A percentile compares a stretch with the other conserved stretches of the same genome.
Evolutionary conservation across 2,797 vertebrate species (phyloP).

Genomic region (Pygocentrus nattereri): DNA sequence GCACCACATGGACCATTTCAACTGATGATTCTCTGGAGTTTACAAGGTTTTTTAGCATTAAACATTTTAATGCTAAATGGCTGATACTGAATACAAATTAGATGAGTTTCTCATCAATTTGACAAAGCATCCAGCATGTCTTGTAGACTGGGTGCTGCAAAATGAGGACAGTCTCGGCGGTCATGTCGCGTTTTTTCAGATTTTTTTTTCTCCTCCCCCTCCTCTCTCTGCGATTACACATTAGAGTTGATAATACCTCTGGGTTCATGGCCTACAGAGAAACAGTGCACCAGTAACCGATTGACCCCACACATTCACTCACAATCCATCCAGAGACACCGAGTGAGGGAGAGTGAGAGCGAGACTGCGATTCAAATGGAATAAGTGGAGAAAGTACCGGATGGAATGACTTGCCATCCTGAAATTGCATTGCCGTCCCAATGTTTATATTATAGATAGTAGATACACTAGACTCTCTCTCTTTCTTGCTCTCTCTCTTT

Average conservation of each 20-base stretch:
- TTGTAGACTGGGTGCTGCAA: not conserved
- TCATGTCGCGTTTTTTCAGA: not conserved
- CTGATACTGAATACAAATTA: not conserved
- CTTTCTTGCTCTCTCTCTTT: not conserved
- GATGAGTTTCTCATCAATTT: not conserved
- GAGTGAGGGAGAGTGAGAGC: not conserved
- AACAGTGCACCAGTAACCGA: slow-evolving; percentile 38
- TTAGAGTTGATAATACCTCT: slow-evolving; percentile 57
- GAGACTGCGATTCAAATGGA: not conserved
- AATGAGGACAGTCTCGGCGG: slow-evolving; percentile 21
- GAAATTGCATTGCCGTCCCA: not conserved
- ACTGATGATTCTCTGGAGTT: no score
- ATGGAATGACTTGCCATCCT: not conserved
- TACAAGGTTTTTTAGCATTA: no score
- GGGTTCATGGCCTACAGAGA: slow-evolving; percentile 42
- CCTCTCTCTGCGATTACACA: slow-evolving; percentile 41
- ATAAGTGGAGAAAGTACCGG: not conserved
- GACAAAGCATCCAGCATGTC: not conserved
- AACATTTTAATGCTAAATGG: no score
- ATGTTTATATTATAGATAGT: not conserved
- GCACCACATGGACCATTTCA: no score
- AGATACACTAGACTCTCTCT: not conserved
- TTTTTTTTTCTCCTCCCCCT: not conserved
- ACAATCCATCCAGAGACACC: not conserved
- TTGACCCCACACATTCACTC: slow-evolving; percentile 51